These are phyloP conservation scores for Ennomos erosarius DNA, from an alignment of 2,888 invertebrate species.

Conservation along the genomic window DNA sequence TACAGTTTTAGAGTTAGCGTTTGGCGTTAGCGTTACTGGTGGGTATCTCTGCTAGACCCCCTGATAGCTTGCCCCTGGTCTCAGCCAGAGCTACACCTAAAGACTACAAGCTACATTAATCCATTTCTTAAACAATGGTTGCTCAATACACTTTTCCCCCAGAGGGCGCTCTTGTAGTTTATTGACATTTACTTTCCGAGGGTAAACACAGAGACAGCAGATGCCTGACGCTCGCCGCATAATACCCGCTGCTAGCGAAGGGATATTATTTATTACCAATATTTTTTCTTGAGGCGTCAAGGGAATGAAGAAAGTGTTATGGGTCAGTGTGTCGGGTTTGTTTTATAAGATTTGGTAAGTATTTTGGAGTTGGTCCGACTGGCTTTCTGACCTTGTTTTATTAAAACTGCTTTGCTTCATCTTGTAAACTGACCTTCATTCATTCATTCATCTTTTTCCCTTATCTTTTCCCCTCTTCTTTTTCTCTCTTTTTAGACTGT, in stretches of 20 bases:
- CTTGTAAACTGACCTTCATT: no score
- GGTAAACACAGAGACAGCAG: constrained; percentile 74
- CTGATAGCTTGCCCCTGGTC: no score
- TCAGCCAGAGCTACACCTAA: no score
- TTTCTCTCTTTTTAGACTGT: no score
- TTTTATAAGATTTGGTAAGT: constrained; percentile 15
- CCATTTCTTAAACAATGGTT: constrained; percentile 60
- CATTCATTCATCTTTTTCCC: no score
- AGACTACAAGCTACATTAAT: constrained; percentile 46
- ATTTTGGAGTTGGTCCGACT: constrained; percentile 3
- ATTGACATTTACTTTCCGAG: constrained; percentile 83
- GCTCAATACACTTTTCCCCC: constrained; percentile 66
- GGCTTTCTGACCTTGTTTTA: background rate
- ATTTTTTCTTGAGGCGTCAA: constrained; percentile 43
- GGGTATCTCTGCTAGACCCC: no score
- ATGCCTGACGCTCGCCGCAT: constrained; percentile 61
- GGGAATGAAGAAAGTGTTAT: constrained; percentile 34
- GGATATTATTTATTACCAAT: constrained; percentile 56
- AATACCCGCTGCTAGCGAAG: constrained; percentile 43
- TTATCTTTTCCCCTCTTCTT: no score
- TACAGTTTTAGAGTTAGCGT: no score
- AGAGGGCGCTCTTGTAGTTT: constrained; percentile 73
- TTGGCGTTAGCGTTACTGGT: no score
- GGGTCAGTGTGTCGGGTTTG: constrained; percentile 29
- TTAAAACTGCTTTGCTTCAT: no score